Base-by-base conservation (phyloP, 2,797 vertebrate species). In the Numenius phaeopus region DNA sequence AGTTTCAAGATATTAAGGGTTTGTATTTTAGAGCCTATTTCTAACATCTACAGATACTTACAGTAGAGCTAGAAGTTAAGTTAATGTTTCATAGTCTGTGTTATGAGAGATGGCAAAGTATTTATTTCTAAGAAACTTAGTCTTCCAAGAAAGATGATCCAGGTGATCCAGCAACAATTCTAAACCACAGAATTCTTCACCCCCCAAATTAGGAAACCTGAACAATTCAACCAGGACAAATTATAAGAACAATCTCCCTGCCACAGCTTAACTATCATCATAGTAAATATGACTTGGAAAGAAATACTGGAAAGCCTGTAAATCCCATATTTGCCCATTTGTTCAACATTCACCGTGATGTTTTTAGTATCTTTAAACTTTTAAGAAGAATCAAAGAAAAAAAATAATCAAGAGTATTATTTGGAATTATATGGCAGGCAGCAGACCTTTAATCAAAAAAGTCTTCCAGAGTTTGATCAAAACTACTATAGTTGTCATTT, bases 1-100 rank as follows among this genome's bases (percentile, higher is more conserved):
- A 52, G 22, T 62, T 92, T 76, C 62, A 81, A n/a, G 52, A 73
- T 64, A 77, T 44, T 24, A 65, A 47, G 37, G 34, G 40, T 39
- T 58, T 91, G 85, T 67, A 81, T 92, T 96, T 97, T 87, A 91
- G 49, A 95, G 75, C 59, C 75, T 91, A 21, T 95, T 96, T 95
- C 78, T 69, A 79, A 67, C 79, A 72, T 7, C 40, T 62, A 30
- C 54, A 88, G 83, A 67, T 79, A 78, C 58, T 76, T 87, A 92
- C 65, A 76, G 61, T 89, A 89, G 69, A 71, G 89, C 82, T 94
- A 62, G 77, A 89, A 95, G 82, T 91, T 75, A 52, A 46, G 11
- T 64, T 67, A 19, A 22, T n/a, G 27, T 70, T 89, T 46, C 23
- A 20, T 7, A 69, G 12, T 49, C 50, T 66, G 50, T 29, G 15